Conservation (phyloP, 2,888 invertebrate genomes). For the Nomada ruficornis region DNA sequence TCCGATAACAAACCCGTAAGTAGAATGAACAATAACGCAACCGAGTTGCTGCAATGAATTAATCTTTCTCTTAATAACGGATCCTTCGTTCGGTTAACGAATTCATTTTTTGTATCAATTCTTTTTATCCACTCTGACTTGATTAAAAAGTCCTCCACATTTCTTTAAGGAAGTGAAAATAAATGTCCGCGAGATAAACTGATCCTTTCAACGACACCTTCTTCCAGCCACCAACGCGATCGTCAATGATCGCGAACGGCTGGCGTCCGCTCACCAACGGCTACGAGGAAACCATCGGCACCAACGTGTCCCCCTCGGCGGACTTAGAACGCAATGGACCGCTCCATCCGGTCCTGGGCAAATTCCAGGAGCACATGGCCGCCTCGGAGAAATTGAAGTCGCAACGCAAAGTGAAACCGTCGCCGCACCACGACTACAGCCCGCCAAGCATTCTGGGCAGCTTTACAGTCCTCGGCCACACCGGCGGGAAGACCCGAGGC, state of each 20-base stretch:
- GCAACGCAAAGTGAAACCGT: constrained; percentile 71
- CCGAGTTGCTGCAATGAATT: neutral
- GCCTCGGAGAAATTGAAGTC: constrained; percentile 75
- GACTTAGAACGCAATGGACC: constrained; percentile 72
- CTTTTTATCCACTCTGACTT: neutral
- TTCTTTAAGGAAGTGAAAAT: neutral
- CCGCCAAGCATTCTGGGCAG: constrained; percentile 85
- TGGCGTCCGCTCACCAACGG: constrained; percentile 80
- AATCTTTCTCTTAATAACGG: neutral
- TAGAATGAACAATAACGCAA: constrained; percentile 31
- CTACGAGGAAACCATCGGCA: constrained; percentile 78
- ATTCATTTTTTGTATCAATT: neutral
- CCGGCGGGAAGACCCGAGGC: constrained; percentile 86
- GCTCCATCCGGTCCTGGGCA: constrained; percentile 78
- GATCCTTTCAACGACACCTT: neutral
- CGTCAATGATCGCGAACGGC: constrained; percentile 80
- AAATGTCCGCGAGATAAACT: neutral
- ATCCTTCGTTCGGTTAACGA: neutral
- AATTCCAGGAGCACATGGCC: constrained; percentile 80
- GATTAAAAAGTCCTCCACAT: too few species aligned
- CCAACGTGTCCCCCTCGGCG: constrained; percentile 74
- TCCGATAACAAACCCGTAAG: constrained; percentile 78
- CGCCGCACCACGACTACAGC: constrained; percentile 71
- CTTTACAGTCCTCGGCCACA: constrained; percentile 87
- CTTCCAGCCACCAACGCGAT: constrained; percentile 72